Evolutionary conservation across 2,888 invertebrate genomes (phyloP).

Genomic region (Ochropleura leucogaster): DNA sequence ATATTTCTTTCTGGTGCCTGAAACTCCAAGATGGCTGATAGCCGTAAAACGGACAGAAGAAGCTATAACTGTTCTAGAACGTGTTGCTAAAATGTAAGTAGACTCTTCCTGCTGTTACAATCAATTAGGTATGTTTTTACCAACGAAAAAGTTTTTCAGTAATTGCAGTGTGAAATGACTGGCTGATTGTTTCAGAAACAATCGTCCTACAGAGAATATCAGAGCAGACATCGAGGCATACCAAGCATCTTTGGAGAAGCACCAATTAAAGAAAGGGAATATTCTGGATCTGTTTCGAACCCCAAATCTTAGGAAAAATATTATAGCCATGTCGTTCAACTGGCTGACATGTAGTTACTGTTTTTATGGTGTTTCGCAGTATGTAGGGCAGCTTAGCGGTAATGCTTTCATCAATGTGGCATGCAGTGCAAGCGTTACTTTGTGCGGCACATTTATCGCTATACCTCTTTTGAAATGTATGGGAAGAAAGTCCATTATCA

Average conservation of each 20-base stretch:
- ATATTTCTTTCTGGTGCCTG: constrained; percentile 93
- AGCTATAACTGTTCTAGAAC: constrained; percentile 92
- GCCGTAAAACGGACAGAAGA: constrained; percentile 92
- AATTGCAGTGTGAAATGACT: constrained; percentile 10
- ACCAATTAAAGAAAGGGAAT: constrained; percentile 86
- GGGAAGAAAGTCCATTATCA: constrained; percentile 92
- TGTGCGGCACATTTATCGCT: constrained; percentile 91
- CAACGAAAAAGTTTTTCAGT: not conserved
- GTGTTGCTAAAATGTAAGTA: constrained; percentile 91
- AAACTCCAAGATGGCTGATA: constrained; percentile 95
- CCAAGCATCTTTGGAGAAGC: constrained; percentile 75
- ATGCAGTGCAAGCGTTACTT: constrained; percentile 92
- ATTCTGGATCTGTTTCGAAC: constrained; percentile 93
- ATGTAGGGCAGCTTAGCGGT: constrained; percentile 94
- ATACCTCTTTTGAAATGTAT: constrained; percentile 92
- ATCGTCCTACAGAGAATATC: constrained; percentile 85
- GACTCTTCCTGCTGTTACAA: too few species aligned
- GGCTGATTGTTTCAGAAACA: constrained; percentile 81
- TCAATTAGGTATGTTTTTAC: not conserved
- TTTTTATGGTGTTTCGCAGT: constrained; percentile 95
- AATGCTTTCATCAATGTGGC: constrained; percentile 96
- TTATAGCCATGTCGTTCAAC: constrained; percentile 93
- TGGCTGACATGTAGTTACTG: constrained; percentile 95
- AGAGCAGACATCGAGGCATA: constrained; percentile 81
- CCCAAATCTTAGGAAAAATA: constrained; percentile 93